Conservation (phyloP, 2,888 invertebrate genomes). For the Leucophenga montana region DNA sequence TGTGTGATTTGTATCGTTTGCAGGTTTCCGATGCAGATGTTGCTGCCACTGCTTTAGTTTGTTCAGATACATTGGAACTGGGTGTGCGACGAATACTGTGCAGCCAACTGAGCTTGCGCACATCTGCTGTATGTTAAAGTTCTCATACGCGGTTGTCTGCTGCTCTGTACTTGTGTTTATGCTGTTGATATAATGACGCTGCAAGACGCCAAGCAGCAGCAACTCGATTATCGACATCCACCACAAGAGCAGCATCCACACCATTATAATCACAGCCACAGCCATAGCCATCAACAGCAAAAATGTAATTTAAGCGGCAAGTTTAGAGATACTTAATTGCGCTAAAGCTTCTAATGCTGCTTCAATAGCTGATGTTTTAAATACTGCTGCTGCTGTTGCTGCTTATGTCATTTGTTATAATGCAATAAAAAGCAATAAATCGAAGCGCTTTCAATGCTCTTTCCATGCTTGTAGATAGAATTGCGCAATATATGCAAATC, state of each 20-base stretch:
- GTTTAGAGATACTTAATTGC: too few relatives aligned
- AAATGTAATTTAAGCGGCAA: constrained; percentile 18
- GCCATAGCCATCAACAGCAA: constrained; percentile 3
- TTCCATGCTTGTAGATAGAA: too few relatives aligned
- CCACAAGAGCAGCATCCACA: constrained; percentile 5
- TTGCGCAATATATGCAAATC: too few relatives aligned
- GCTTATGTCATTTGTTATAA: too few relatives aligned
- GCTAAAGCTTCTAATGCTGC: too few relatives aligned
- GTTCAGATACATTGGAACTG: background rate
- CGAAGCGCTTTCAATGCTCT: too few relatives aligned
- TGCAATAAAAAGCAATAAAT: too few relatives aligned
- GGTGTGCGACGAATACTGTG: too few relatives aligned
- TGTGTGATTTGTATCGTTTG: constrained; percentile 62
- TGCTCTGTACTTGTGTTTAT: background rate
- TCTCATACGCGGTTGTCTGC: constrained; percentile 12
- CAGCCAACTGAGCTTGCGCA: constrained; percentile 30
- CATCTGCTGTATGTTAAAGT: constrained; percentile 33
- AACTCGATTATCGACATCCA: background rate
- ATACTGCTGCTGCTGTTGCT: too few relatives aligned
- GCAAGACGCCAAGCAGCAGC: constrained; percentile 31
- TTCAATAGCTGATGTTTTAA: too few relatives aligned
- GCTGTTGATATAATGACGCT: constrained; percentile 31
- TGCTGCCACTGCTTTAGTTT: constrained; percentile 18
- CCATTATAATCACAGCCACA: background rate
- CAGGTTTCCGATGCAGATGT: constrained; percentile 43